phyloP scores from a whole-genome alignment of 2,797 vertebrate species.

The Argyrosomus regius region DNA sequence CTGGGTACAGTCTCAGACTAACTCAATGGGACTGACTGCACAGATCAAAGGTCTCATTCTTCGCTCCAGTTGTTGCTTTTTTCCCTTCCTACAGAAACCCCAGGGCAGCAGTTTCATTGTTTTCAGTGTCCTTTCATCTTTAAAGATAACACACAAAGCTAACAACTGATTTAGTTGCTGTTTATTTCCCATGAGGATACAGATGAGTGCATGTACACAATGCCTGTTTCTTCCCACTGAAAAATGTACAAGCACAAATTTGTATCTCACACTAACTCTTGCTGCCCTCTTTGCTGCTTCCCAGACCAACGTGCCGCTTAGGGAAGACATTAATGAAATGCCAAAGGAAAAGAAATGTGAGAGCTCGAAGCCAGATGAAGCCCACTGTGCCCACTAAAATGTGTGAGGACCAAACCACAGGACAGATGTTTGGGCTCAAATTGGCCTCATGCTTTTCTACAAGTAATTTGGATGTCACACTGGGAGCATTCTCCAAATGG shows the following conservation, averaged over 20 bases:
- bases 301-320: constrained; percentile 14
- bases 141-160: constrained; percentile 79
- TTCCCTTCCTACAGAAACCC: constrained; percentile 74
- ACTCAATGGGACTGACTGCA: constrained; percentile 69
- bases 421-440: constrained; percentile 81
- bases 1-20: constrained; percentile 63
- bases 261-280: constrained; percentile 29
- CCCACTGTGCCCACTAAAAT: constrained; percentile 43
- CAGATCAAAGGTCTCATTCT: constrained; percentile 82
- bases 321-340: constrained; percentile 57
- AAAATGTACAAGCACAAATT: constrained; percentile 48
- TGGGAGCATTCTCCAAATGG: constrained; percentile 80
- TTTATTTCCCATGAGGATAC: constrained; percentile 76
- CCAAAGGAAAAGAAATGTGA: constrained; percentile 30
- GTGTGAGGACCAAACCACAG: constrained; percentile 51
- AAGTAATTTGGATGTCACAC: constrained; percentile 74
- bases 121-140: constrained; percentile 82
- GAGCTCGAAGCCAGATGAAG: constrained; percentile 23
- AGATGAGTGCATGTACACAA: constrained; percentile 70
- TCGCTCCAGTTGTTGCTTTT: constrained; percentile 72
- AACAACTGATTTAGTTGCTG: constrained; percentile 76
- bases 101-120: constrained; percentile 79
- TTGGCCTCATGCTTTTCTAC: constrained; percentile 56
- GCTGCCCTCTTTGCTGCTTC: constrained; percentile 25
- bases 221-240: constrained; percentile 58